Percentiles rank a stretch among this genome's conserved stretches.
phyloP scores from a whole-genome alignment of 2,113 vertebrate species.

The Procavia capensis region DNA sequence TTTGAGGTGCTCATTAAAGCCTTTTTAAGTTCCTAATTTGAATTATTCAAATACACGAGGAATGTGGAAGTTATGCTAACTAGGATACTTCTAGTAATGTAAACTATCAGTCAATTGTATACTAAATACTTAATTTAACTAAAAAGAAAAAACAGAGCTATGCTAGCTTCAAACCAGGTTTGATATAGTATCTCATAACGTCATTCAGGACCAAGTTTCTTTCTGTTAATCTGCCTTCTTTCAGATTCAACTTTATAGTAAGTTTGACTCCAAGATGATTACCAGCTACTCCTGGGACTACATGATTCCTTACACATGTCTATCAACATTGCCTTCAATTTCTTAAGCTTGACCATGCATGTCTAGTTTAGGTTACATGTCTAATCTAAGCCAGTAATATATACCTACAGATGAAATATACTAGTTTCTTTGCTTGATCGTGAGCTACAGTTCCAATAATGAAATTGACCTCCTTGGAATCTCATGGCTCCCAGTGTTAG shows the following conservation, averaged over 20 bases:
- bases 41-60: constrained; percentile 6
- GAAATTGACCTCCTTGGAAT: neutral
- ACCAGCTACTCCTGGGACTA: neutral
- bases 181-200: neutral
- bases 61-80: neutral
- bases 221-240: neutral
- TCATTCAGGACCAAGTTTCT: neutral
- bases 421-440: neutral
- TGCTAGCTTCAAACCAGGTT: neutral
- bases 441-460: neutral
- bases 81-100: constrained; percentile 27
- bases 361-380: neutral
- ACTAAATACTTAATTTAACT: constrained; percentile 10
- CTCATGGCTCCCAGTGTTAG: neutral
- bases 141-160: neutral
- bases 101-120: neutral
- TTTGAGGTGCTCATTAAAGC: neutral
- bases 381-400: neutral
- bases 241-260: constrained; percentile 2
- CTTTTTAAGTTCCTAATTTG: constrained; percentile 40
- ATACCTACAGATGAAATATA: neutral
- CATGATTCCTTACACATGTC: neutral
- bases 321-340: neutral
- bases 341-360: neutral
- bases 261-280: neutral